Percentiles rank a stretch among this genome's conserved stretches.
These are phyloP conservation scores for Apus apus DNA, from an alignment of 2,113 vertebrate species.

Conservation along the genomic window DNA sequence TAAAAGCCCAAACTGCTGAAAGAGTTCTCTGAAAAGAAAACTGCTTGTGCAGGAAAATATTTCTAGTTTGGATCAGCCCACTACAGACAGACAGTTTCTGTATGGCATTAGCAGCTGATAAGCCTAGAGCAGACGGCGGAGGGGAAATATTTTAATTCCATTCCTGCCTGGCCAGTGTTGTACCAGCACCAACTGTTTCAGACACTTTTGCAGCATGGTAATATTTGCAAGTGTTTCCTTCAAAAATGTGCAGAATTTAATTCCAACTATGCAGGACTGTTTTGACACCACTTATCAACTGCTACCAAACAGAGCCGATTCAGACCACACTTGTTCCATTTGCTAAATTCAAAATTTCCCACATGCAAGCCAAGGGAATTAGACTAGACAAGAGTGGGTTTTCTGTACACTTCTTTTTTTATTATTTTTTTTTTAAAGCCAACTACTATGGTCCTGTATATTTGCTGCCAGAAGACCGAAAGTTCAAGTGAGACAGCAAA, in stretches of 20 bases:
- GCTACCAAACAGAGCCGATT: conserved; percentile 50
- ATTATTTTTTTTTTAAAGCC: not conserved
- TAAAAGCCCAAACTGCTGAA: not conserved
- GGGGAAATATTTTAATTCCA: conserved; percentile 31
- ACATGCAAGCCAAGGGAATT: not conserved
- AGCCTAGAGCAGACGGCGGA: not conserved
- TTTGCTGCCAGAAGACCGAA: conserved; percentile 11
- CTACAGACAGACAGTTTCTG: not conserved
- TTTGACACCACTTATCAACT: conserved; percentile 47
- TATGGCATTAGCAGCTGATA: conserved; percentile 23
- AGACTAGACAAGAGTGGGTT: not conserved
- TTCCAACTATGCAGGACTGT: conserved; percentile 42
- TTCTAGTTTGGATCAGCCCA: not conserved
- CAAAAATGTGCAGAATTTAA: conserved; percentile 12
- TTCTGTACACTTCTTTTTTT: not conserved
- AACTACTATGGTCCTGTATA: not conserved
- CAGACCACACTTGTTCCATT: conserved; percentile 35
- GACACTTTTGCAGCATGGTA: not conserved
- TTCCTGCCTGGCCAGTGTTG: conserved; percentile 5
- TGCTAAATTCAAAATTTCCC: conserved; percentile 46
- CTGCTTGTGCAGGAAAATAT: not conserved
- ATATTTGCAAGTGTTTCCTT: conserved; percentile 44
- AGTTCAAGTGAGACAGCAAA: conserved; percentile 12
- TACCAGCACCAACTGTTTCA: conserved; percentile 52
- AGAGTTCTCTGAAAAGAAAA: not conserved